Conservation (phyloP, 2,113 vertebrate genomes). For the Alligator sinensis region DNA sequence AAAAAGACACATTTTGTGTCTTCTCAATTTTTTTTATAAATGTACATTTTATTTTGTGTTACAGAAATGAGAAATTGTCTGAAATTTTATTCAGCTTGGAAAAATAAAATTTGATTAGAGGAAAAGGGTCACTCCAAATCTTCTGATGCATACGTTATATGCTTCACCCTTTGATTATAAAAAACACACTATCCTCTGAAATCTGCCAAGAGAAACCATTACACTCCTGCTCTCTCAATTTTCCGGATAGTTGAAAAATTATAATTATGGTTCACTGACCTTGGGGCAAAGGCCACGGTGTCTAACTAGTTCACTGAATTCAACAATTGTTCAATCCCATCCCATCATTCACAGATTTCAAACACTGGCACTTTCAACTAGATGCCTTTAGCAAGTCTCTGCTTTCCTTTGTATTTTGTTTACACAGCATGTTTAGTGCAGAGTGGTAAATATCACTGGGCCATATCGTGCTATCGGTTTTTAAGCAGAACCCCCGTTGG, state of each 20-base stretch:
- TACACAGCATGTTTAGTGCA: neutral
- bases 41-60: neutral
- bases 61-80: neutral
- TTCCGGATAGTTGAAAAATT: constrained; percentile 1
- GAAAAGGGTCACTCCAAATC: neutral
- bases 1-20: neutral
- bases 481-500: neutral
- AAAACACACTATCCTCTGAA: neutral
- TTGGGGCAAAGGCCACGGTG: constrained; percentile 2
- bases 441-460: constrained; percentile 19
- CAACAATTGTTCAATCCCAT: constrained; percentile 21
- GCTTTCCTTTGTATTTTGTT: neutral
- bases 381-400: constrained; percentile 24
- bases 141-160: neutral
- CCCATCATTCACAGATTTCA: constrained; percentile 54
- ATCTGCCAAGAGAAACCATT: neutral
- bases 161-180: neutral
- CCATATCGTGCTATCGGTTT: neutral
- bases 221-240: neutral
- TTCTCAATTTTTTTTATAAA: neutral
- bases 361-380: constrained; percentile 35
- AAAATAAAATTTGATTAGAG: neutral
- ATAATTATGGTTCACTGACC: neutral
- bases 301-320: constrained; percentile 52
- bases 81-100: neutral